phyloP scores from a whole-genome alignment of 2,888 invertebrate genomes.

The Sericinus montela region DNA sequence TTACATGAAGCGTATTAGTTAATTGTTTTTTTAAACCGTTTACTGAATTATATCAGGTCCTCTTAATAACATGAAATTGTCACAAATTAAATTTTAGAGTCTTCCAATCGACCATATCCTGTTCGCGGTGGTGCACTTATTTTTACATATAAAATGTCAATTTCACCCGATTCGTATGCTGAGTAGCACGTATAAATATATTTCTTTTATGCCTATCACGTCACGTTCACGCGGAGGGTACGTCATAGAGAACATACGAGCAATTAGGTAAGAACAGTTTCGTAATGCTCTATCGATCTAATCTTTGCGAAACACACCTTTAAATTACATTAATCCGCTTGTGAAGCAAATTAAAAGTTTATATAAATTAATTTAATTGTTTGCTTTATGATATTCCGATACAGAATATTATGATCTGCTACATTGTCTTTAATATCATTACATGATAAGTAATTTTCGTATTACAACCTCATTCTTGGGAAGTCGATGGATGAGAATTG shows the following conservation, averaged over 20 bases:
- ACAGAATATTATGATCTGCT: too few relatives aligned
- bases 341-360: too few relatives aligned
- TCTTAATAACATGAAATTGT: neutral
- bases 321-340: too few relatives aligned
- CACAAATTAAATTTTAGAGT: conserved; percentile 22
- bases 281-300: conserved; percentile 27
- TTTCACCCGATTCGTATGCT: conserved; percentile 67
- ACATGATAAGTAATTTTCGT: too few relatives aligned
- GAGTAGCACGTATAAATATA: conserved; percentile 26
- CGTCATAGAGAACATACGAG: conserved; percentile 31
- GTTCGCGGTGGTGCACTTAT: conserved; percentile 37
- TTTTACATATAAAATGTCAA: conserved; percentile 45
- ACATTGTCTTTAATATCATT: too few relatives aligned
- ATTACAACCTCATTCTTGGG: too few relatives aligned
- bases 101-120: conserved; percentile 49
- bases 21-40: too few relatives aligned
- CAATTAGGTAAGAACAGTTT: conserved; percentile 41
- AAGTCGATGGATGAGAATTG: too few relatives aligned
- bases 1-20: too few relatives aligned
- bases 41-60: too few relatives aligned
- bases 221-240: conserved; percentile 34
- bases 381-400: too few relatives aligned
- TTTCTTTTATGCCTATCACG: conserved; percentile 43
- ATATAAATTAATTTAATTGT: too few relatives aligned
- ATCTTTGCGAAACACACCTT: neutral